Conservation (phyloP, 1,140 invertebrate genomes). For the Himalopsyche phryganea region DNA sequence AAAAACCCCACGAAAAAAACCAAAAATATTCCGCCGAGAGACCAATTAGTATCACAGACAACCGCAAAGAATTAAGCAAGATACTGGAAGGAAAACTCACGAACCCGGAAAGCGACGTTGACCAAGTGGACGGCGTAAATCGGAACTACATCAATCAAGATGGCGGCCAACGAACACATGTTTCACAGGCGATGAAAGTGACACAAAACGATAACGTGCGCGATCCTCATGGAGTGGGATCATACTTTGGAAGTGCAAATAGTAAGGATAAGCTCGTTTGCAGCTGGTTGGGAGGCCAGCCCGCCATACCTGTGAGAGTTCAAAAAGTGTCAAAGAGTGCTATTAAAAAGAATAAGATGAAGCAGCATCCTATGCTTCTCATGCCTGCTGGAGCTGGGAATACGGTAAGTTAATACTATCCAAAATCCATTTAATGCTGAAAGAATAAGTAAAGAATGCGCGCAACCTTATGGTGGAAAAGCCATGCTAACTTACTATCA, state of each 20-base stretch:
- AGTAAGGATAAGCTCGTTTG: slow-evolving; percentile 54
- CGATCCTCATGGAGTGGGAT: slow-evolving; percentile 21
- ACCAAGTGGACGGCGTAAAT: slow-evolving; percentile 21
- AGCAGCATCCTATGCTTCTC: slow-evolving; percentile 39
- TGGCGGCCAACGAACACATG: not conserved
- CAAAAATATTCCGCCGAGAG: slow-evolving; percentile 38
- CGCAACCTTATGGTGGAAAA: too few species aligned
- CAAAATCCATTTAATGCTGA: too few species aligned
- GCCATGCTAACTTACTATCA: too few species aligned
- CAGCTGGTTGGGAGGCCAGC: slow-evolving; percentile 55
- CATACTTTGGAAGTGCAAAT: slow-evolving; percentile 46
- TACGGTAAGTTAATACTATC: slow-evolving; percentile 47
- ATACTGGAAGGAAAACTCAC: slow-evolving; percentile 45
- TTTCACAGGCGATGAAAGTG: slow-evolving; percentile 10
- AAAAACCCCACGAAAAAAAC: slow-evolving; percentile 37
- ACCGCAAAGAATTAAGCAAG: slow-evolving; percentile 43
- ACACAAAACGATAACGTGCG: slow-evolving; percentile 14
- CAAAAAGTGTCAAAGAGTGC: slow-evolving; percentile 27
- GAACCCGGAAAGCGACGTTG: slow-evolving; percentile 22
- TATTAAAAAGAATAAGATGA: slow-evolving; percentile 40
- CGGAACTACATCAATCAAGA: not conserved
- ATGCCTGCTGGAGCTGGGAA: slow-evolving; percentile 45
- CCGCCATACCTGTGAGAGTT: slow-evolving; percentile 25
- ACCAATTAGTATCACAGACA: slow-evolving; percentile 38
- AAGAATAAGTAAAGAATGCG: too few species aligned